Conservation (phyloP, 1,140 invertebrate genomes). For the Atopsyche davidsoni region DNA sequence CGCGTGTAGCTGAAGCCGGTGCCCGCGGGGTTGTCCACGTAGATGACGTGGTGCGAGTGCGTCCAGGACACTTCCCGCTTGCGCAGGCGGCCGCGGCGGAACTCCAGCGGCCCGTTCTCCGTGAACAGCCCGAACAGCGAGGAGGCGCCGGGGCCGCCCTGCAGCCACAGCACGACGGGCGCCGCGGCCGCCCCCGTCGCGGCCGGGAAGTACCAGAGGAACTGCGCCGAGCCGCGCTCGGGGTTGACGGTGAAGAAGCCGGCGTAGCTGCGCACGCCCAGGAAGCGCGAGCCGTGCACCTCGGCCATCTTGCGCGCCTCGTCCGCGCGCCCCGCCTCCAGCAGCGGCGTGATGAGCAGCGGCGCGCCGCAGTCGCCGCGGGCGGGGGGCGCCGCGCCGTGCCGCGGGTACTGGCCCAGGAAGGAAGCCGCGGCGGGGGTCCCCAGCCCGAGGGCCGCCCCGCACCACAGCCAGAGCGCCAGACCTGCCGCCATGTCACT, state of each 20-base stretch:
- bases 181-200: slow-evolving; percentile 42
- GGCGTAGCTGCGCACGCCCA: slow-evolving; percentile 47
- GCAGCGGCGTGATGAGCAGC: slow-evolving; percentile 58
- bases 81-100: slow-evolving; percentile 50
- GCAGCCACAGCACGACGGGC: slow-evolving; percentile 68
- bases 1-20: slow-evolving; percentile 73
- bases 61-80: slow-evolving; percentile 69
- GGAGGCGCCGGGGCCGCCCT: slow-evolving; percentile 73
- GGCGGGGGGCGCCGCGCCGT: slow-evolving; percentile 29
- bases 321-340: slow-evolving; percentile 48
- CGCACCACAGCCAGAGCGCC: background rate
- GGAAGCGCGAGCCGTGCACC: slow-evolving; percentile 35
- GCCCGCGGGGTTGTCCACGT: slow-evolving; percentile 84
- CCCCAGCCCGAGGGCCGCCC: background rate
- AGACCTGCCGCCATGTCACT: background rate
- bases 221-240: slow-evolving; percentile 60
- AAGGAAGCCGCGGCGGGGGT: slow-evolving; percentile 27
- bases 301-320: slow-evolving; percentile 37
- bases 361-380: slow-evolving; percentile 52
- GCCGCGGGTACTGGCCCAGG: slow-evolving; percentile 37
- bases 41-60: slow-evolving; percentile 66
- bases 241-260: slow-evolving; percentile 69
- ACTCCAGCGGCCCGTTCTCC: slow-evolving; percentile 72
- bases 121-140: slow-evolving; percentile 76
- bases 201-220: slow-evolving; percentile 75